phyloP scores from a whole-genome alignment of 2,888 invertebrate species.

The Ophion obscuratus region DNA sequence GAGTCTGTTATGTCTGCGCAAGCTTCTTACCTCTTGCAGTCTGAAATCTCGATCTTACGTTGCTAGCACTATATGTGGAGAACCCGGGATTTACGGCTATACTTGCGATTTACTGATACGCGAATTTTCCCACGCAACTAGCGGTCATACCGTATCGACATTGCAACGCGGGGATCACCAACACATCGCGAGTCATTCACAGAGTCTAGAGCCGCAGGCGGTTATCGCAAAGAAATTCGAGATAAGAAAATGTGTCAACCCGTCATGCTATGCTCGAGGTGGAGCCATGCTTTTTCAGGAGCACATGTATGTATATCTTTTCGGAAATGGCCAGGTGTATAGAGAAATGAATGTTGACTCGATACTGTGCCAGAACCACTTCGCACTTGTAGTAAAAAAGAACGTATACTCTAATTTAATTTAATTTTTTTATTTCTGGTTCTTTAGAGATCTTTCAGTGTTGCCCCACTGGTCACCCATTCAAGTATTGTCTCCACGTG shows the following conservation, averaged over 20 bases:
- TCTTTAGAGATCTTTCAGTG: too few species aligned
- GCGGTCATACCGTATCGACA: conserved; percentile 20
- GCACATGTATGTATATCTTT: background rate
- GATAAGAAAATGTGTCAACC: conserved; percentile 7
- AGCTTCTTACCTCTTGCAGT: conserved; percentile 26
- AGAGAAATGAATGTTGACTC: too few species aligned
- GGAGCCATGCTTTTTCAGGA: background rate
- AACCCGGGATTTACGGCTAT: conserved; percentile 18
- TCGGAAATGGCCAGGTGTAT: too few species aligned
- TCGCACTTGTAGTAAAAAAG: too few species aligned
- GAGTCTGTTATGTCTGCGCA: conserved; percentile 10
- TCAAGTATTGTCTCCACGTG: too few species aligned
- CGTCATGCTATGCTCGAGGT: background rate
- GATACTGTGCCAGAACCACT: too few species aligned
- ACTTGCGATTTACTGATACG: conserved; percentile 20
- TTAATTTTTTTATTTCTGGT: too few species aligned
- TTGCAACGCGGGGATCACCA: background rate
- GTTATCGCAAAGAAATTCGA: background rate
- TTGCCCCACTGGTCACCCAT: too few species aligned
- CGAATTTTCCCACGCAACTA: conserved; percentile 53
- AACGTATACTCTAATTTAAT: too few species aligned
- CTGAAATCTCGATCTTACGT: conserved; percentile 33
- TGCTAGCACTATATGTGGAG: conserved; percentile 21
- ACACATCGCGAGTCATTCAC: background rate
- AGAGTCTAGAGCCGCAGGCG: background rate